Base-by-base conservation (phyloP, 2,888 invertebrate species). In the Rhingia rostrata region DNA sequence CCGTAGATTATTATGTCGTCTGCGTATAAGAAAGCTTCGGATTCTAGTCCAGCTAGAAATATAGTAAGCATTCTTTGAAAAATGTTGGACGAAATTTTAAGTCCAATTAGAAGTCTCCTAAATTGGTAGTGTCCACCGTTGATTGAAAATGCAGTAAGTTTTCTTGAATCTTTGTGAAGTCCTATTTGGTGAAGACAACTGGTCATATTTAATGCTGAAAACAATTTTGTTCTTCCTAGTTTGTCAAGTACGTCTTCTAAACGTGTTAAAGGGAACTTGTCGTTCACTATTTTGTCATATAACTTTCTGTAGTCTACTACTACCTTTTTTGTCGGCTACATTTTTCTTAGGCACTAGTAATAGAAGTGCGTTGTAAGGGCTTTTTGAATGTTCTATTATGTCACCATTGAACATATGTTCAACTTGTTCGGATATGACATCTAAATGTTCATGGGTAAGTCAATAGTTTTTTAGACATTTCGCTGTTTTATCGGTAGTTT, bases 1-100 rank as follows among this genome's bases (percentile, higher is more conserved):
- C 81, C 85, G 49, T 84, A 87, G 6, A 87, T 69, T 39, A 88
- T 85, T 0, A 88, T 84, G 51, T 87, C 87, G 53, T 87, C 87
- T 6, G 86, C 74, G 60, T 86, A 88, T 6, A 86, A 51, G 51
- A 87, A 87, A 10, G 83, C 75, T 49, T 80, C 49, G 9, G 53
- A 35, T 22, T 54, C 60, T 64, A 78, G n/a, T 12, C 74, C 86
- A 6, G 51, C 12, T 45, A 79, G 41, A n/a, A 74, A 86, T 61
- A 86, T 84, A n/a, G 84, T 74, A 14, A 86, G 32, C 86, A 86
- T 87, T 60, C 84, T 14, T 70, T 86, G 82, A 32, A 86, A 87
- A 14, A 81, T 82, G 14, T 86, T 81, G 6, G 77, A 73, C 1
- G 86, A 86, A 6, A 80, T 84, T 82, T 87, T 86, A 35, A 82